phyloP scores from a whole-genome alignment of 2,888 invertebrate genomes.

The Athalia cordata region DNA sequence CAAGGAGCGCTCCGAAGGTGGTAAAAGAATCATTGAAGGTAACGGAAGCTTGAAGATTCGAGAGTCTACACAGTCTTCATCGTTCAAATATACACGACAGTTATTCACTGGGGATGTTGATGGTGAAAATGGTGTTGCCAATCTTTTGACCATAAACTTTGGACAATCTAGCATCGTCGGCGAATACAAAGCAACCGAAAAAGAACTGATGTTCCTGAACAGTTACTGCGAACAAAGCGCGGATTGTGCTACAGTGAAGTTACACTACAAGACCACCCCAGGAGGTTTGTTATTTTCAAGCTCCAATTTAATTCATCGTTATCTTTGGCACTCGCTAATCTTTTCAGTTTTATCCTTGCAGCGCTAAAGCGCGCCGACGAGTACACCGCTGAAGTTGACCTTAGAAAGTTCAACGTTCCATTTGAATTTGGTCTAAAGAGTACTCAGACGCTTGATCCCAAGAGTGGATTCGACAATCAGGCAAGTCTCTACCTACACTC shows the following conservation, averaged over 20 bases:
- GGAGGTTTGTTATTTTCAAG: conserved; percentile 5
- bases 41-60: conserved; percentile 83
- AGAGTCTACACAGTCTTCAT: conserved; percentile 81
- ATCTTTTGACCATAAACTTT: conserved; percentile 81
- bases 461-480: conserved; percentile 79
- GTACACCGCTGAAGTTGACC: conserved; percentile 80
- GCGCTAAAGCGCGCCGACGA: conserved; percentile 76
- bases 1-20: conserved; percentile 81
- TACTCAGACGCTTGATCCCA: conserved; percentile 78
- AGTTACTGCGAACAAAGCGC: conserved; percentile 88
- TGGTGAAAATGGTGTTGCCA: conserved; percentile 81
- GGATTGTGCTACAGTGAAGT: conserved; percentile 84
- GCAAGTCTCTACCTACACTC: conserved; percentile 83
- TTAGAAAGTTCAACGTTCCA: conserved; percentile 84
- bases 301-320: background rate
- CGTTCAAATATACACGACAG: conserved; percentile 84
- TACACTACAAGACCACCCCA: conserved; percentile 76
- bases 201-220: conserved; percentile 82
- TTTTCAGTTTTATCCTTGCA: conserved; percentile 58
- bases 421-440: conserved; percentile 85
- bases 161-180: conserved; percentile 83
- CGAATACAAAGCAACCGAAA: conserved; percentile 83
- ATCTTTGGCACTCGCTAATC: background rate
- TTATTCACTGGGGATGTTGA: conserved; percentile 77
- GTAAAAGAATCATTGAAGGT: conserved; percentile 84